Conservation (phyloP, 2,113 vertebrate species). For the Lasiurus cinereus region DNA sequence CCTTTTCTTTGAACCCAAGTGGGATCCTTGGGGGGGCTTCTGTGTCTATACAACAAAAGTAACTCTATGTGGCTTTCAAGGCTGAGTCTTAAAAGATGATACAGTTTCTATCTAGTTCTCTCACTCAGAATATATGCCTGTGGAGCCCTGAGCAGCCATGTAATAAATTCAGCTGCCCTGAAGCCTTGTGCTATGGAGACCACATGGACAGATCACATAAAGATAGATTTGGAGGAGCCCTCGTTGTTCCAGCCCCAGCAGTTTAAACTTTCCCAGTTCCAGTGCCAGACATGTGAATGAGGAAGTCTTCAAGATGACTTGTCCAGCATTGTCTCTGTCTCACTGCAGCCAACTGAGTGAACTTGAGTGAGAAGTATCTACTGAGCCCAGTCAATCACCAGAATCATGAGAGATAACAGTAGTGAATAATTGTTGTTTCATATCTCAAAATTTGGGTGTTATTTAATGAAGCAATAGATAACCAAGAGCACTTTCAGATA, state of each 20-base stretch:
- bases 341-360: not conserved
- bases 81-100: not conserved
- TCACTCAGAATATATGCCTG: not conserved
- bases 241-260: not conserved
- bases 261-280: not conserved
- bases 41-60: not conserved
- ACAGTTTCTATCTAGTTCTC: not conserved
- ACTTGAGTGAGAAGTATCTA: not conserved
- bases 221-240: not conserved
- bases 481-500: not conserved
- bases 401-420: not conserved
- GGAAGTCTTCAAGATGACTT: not conserved
- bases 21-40: not conserved
- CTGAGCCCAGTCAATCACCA: not conserved
- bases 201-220: accelerated
- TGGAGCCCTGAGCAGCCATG: not conserved
- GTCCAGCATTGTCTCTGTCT: not conserved
- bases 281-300: not conserved
- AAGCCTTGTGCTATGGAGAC: not conserved
- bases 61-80: not conserved
- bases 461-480: not conserved
- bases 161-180: not conserved
- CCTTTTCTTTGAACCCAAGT: not conserved
- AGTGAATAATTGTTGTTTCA: not conserved
- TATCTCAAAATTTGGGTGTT: not conserved